phyloP scores from a whole-genome alignment of 2,888 invertebrate genomes.

The Alcis repandata region DNA sequence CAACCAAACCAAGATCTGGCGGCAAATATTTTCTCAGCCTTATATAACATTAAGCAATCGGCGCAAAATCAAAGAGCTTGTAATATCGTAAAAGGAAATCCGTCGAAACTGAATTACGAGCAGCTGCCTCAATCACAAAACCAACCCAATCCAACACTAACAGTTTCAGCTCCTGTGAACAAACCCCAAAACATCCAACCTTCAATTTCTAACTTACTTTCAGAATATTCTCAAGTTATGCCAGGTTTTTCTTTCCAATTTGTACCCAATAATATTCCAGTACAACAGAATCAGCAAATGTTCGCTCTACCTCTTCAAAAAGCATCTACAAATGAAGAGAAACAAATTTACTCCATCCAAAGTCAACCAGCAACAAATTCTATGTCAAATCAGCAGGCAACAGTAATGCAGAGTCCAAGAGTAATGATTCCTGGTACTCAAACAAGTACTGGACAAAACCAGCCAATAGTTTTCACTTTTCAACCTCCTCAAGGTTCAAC shows the following conservation, averaged over 20 bases:
- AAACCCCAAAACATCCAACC: conserved; percentile 25
- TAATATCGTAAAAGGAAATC: conserved; percentile 15
- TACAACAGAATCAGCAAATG: conserved; percentile 21
- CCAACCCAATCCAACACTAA: conserved; percentile 10
- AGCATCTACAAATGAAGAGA: conserved; percentile 41
- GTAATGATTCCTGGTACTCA: conserved; percentile 28
- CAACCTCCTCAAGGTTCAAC: conserved; percentile 32
- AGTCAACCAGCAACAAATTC: conserved; percentile 20
- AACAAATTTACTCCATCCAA: conserved; percentile 33
- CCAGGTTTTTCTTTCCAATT: conserved; percentile 39
- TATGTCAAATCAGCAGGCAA: conserved; percentile 25
- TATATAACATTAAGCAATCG: conserved; percentile 34
- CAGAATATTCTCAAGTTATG: conserved; percentile 32
- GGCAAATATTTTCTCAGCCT: conserved; percentile 39
- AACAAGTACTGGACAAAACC: conserved; percentile 27
- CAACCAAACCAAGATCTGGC: conserved; percentile 36
- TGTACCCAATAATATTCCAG: conserved; percentile 26
- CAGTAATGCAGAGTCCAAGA: conserved; percentile 30
- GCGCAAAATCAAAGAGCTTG: conserved; percentile 29
- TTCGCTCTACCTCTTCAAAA: conserved; percentile 25
- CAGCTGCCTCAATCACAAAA: conserved; percentile 20
- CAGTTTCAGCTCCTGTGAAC: conserved; percentile 17
- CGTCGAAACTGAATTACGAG: conserved; percentile 15
- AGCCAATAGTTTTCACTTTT: conserved; percentile 41
- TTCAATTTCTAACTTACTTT: conserved; percentile 8